Evolutionary conservation across 2,113 vertebrate genomes (phyloP), one percentile per base, ranked within the genome.

Genomic region (Gallinago media): DNA sequence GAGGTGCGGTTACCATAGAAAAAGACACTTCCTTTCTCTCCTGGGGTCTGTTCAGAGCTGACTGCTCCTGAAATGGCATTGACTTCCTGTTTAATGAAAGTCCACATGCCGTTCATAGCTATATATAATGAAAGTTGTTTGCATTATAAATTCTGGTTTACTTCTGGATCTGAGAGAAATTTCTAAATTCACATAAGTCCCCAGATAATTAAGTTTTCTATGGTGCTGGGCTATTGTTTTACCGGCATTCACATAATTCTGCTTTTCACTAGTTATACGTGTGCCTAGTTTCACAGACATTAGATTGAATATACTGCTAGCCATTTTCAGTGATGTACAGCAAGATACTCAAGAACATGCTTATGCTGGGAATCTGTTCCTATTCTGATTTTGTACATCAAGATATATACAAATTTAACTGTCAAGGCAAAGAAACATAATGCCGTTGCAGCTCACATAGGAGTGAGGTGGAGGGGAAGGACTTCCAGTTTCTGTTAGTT

Each of bases 1-100:
- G 0, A 66, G 20, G 66, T 0, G 0, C 0, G 0, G 19, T 32
- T 55, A 46, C 31, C 47, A 18, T 17, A 34, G 23, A 16, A 88
- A 84, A 84, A 31, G 4, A 3, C 13, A 66, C 7, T 20, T 88
- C 31, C n/a, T 46, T 75, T 54, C 36, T 66, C 11, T 83, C 29
- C 29, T 42, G 4, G 8, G 63, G 34, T 6, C 1, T 5, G 25
- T 47, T 52, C 19, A 42, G 6, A 66, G 46, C 18, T 59, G 67
- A 67, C 15, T 20, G 58, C 62, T 74, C 71, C 19, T 54, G 56
- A 94, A 91, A 75, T 23, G 11, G 65, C 10, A 49, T 3, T 26
- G 17, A 17, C 46, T 80, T 88, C 50, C 46, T n/a, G 3, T 29
- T 79, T 23, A 81, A 78, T 8, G 8, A 1, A 91, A 58, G 46